A percentile compares a stretch with the other conserved stretches of the same genome.
These are phyloP conservation scores for Pterocles burchelli DNA, from an alignment of 2,113 vertebrate genomes.

Conservation along the genomic window DNA sequence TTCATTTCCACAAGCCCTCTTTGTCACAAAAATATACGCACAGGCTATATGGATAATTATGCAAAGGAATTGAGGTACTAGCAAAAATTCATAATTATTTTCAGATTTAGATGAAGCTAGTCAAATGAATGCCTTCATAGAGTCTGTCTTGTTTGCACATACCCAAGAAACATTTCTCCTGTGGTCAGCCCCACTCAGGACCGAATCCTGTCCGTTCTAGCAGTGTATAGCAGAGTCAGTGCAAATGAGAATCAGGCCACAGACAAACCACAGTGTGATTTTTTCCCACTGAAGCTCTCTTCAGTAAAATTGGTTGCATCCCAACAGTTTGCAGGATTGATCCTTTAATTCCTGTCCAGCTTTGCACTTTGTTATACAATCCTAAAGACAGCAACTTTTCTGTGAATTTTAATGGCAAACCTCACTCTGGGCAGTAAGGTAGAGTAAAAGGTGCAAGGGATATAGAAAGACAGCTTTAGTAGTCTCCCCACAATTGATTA, in stretches of 20 bases:
- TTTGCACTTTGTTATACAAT: not conserved
- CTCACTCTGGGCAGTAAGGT: not conserved
- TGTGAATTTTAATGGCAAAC: not conserved
- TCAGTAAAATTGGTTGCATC: not conserved
- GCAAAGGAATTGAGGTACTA: not conserved
- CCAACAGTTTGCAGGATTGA: not conserved
- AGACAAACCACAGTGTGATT: not conserved
- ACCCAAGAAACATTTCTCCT: not conserved
- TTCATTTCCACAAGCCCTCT: not conserved
- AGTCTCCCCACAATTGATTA: not conserved
- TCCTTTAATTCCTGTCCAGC: not conserved
- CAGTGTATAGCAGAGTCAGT: not conserved
- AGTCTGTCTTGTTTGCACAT: not conserved
- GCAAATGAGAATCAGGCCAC: not conserved
- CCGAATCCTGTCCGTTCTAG: not conserved
- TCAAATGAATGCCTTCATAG: not conserved
- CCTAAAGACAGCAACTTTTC: not conserved
- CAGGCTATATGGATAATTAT: not conserved
- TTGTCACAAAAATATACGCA: not conserved
- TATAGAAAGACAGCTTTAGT: not conserved
- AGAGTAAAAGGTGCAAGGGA: not conserved
- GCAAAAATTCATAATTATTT: not conserved
- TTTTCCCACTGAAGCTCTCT: not conserved
- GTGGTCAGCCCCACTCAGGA: not conserved
- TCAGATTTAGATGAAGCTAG: not conserved